These are phyloP conservation scores for Lindbergichthys nudifrons DNA, from an alignment of 2,797 vertebrate genomes.

Conservation along the genomic window DNA sequence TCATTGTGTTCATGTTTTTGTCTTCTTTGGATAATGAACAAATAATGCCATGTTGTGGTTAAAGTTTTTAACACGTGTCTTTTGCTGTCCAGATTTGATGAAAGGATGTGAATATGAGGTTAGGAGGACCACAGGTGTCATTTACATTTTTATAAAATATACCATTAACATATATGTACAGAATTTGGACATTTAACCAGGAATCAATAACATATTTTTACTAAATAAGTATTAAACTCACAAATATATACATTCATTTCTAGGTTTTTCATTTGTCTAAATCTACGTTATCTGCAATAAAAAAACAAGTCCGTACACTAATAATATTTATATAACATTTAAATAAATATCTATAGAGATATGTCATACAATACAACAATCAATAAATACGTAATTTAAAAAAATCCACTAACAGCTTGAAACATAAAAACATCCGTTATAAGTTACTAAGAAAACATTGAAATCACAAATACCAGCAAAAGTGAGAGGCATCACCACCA, in stretches of 20 bases:
- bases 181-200: background rate
- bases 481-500: background rate
- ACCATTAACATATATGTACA: background rate
- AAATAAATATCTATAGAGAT: too few relatives aligned
- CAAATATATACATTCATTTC: background rate
- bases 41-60: slow-evolving; percentile 2
- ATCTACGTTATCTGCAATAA: too few relatives aligned
- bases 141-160: background rate
- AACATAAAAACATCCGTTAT: background rate
- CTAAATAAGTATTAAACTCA: background rate
- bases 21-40: background rate
- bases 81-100: background rate
- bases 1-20: background rate
- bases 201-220: background rate
- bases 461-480: background rate
- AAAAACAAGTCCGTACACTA: background rate
- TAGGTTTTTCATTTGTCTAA: too few relatives aligned
- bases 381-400: background rate
- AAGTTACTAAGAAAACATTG: background rate
- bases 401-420: too few relatives aligned
- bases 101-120: background rate
- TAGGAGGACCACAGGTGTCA: background rate
- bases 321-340: background rate
- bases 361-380: too few relatives aligned
- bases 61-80: background rate